Evolutionary conservation across 2,113 vertebrate species (phyloP).

Genomic region (Athene noctua): DNA sequence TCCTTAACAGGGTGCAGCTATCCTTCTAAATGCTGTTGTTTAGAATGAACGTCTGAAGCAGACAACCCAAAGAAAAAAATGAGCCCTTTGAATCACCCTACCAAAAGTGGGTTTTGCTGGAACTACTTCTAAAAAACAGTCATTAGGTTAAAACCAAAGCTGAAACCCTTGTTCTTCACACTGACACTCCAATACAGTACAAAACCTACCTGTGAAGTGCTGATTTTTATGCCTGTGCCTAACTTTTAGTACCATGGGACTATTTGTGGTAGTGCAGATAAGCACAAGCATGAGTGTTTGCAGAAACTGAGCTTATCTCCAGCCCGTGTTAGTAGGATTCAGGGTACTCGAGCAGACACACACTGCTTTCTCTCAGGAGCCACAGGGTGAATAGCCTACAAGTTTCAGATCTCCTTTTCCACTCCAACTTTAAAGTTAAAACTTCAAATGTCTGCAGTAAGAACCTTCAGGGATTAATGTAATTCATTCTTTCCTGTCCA

Average conservation of each 20-base stretch:
- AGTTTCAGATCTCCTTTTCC: slow-evolving; percentile 40
- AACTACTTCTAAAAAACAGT: neutral
- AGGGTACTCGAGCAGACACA: neutral
- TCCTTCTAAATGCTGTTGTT: neutral
- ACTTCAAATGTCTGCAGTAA: slow-evolving; percentile 48
- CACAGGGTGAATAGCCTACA: neutral
- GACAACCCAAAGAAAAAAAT: neutral
- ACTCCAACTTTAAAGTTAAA: slow-evolving; percentile 31
- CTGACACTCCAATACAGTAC: neutral
- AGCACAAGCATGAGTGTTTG: slow-evolving; percentile 21
- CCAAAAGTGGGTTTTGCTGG: neutral
- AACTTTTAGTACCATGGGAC: neutral
- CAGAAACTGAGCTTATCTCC: slow-evolving; percentile 41
- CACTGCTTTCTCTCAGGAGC: slow-evolving; percentile 10
- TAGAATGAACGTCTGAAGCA: neutral
- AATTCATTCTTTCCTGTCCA: slow-evolving; percentile 56
- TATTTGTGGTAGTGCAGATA: slow-evolving; percentile 26
- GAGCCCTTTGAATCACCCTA: neutral
- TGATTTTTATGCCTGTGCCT: neutral
- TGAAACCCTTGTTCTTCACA: neutral
- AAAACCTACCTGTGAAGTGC: neutral
- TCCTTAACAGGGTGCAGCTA: neutral
- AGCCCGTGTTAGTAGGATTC: neutral
- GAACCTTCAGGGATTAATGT: slow-evolving; percentile 46
- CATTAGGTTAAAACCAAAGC: neutral